Evolutionary conservation across 2,797 vertebrate species (phyloP).

Genomic region (Protonibea diacanthus): DNA sequence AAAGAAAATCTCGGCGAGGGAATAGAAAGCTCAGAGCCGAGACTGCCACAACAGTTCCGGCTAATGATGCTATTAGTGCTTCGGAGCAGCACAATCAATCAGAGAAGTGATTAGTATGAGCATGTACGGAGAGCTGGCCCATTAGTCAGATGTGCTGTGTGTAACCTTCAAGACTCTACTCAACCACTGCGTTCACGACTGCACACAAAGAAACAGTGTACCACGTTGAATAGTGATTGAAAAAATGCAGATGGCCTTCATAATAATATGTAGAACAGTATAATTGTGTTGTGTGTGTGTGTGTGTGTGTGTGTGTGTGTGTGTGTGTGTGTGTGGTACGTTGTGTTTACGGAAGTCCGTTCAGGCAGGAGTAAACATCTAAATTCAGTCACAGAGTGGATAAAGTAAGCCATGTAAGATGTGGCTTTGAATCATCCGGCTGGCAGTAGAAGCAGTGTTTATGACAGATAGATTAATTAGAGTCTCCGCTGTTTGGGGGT

Average conservation of each 20-base stretch:
- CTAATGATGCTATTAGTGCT: conserved; percentile 84
- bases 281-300: background rate
- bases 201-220: background rate
- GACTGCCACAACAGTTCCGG: conserved; percentile 72
- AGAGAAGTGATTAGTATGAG: conserved; percentile 82
- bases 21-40: conserved; percentile 66
- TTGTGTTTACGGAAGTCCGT: background rate
- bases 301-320: conserved; percentile 1
- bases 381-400: background rate
- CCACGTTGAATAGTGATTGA: background rate
- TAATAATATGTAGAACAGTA: conserved; percentile 21
- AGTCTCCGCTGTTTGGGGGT: background rate
- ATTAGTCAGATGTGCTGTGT: conserved; percentile 78
- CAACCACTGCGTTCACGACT: conserved; percentile 26
- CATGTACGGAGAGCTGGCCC: conserved; percentile 74
- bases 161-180: conserved; percentile 72
- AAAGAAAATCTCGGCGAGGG: conserved; percentile 49
- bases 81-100: conserved; percentile 79
- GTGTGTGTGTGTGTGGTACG: background rate
- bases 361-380: background rate
- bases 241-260: conserved; percentile 36
- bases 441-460: background rate
- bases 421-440: background rate
- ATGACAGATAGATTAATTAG: conserved; percentile 17
- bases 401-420: background rate